phyloP scores from a whole-genome alignment of 2,888 invertebrate genomes.

The Dynastes maya region DNA sequence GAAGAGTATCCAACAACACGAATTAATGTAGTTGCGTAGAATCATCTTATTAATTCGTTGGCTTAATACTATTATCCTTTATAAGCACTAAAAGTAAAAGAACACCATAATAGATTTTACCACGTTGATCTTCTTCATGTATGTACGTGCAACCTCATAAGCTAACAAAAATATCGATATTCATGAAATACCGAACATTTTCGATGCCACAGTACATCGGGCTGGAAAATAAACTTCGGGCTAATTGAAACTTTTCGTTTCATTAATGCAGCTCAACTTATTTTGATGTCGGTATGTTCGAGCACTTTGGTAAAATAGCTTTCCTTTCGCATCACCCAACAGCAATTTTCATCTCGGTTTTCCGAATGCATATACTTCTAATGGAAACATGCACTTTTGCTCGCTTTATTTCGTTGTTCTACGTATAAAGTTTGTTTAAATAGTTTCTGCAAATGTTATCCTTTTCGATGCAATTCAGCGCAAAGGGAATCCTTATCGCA shows the following conservation, averaged over 20 bases:
- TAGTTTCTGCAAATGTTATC: background rate
- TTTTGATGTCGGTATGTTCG: background rate
- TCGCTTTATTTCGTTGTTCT: background rate
- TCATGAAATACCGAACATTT: constrained; percentile 13
- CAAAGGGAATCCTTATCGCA: background rate
- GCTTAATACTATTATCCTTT: no score
- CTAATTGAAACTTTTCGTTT: constrained; percentile 18
- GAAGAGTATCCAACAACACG: no score
- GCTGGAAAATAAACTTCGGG: background rate
- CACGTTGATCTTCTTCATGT: no score
- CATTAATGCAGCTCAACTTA: constrained; percentile 21
- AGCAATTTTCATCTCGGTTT: background rate
- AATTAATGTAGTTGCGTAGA: no score
- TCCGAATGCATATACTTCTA: background rate
- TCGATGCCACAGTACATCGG: background rate
- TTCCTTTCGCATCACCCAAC: constrained; percentile 1
- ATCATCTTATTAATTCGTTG: no score
- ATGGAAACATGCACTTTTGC: background rate
- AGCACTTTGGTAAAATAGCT: background rate
- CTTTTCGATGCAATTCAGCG: background rate
- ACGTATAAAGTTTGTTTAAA: background rate
- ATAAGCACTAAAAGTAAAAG: no score
- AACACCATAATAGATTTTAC: no score
- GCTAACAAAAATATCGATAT: background rate
- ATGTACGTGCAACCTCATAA: no score